A percentile compares a stretch with the other conserved stretches of the same genome.
These are phyloP conservation scores for Oedothorax gibbosus DNA, from an alignment of 1,140 invertebrate genomes.

Conservation along the genomic window DNA sequence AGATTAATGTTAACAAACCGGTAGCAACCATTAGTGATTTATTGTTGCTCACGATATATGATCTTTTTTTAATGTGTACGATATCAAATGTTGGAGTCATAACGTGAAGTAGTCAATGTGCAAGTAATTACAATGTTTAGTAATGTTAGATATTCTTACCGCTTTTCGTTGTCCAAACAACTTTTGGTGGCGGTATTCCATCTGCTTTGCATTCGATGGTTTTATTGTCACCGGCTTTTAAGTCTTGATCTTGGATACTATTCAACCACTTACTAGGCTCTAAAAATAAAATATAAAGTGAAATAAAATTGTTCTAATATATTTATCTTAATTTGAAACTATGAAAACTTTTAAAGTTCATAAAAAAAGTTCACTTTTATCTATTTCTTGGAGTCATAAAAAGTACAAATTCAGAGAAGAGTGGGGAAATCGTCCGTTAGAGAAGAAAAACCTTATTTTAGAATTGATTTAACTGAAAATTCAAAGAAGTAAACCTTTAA, in stretches of 20 bases:
- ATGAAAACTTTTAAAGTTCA: too few species aligned
- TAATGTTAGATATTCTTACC: not conserved
- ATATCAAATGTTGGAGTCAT: not conserved
- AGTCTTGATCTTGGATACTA: conserved; percentile 20
- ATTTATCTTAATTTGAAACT: not conserved
- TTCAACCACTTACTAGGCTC: conserved; percentile 41
- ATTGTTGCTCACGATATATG: too few species aligned
- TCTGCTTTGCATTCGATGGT: conserved; percentile 22
- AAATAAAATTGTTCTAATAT: not conserved
- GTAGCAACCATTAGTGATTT: too few species aligned
- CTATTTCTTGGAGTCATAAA: too few species aligned
- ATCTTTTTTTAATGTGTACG: too few species aligned
- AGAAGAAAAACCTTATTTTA: too few species aligned
- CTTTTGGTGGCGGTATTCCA: conserved; percentile 30
- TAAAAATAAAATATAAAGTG: not conserved
- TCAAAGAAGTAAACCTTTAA: too few species aligned
- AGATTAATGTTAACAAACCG: too few species aligned
- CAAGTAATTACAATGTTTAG: not conserved
- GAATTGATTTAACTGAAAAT: too few species aligned
- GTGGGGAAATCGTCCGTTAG: too few species aligned
- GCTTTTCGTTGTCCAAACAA: conserved; percentile 28
- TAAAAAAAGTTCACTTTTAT: too few species aligned
- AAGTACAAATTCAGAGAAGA: too few species aligned
- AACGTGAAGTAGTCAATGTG: not conserved
- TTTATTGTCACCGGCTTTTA: conserved; percentile 33